These are phyloP conservation scores for Hermaeophaga mercurialis DNA, from an alignment of 2,888 invertebrate genomes.

Conservation along the genomic window DNA sequence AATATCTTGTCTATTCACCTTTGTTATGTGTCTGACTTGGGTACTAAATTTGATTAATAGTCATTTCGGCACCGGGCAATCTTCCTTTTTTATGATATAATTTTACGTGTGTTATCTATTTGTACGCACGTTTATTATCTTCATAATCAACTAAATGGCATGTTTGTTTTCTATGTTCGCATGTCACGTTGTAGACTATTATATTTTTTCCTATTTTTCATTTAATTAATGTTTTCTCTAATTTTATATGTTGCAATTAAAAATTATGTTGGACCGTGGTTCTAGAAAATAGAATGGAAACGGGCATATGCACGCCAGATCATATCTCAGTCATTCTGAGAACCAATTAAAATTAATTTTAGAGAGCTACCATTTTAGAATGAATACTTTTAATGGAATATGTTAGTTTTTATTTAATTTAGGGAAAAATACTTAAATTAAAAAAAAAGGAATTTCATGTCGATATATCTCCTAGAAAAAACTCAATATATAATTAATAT, in stretches of 20 bases:
- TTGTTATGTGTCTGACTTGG: not conserved
- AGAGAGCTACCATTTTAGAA: too few species aligned
- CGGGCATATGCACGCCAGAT: slow-evolving; percentile 12
- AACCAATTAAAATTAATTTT: slow-evolving; percentile 3
- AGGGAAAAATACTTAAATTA: too few species aligned
- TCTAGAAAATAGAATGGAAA: slow-evolving; percentile 11
- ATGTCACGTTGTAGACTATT: slow-evolving; percentile 12
- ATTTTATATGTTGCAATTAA: slow-evolving; percentile 13
- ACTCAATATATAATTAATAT: too few species aligned
- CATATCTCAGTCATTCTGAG: slow-evolving; percentile 3
- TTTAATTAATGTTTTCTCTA: slow-evolving; percentile 22
- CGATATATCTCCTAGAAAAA: too few species aligned
- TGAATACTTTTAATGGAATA: too few species aligned
- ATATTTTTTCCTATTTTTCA: slow-evolving; percentile 14
- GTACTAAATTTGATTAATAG: slow-evolving; percentile 30
- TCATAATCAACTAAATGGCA: slow-evolving; percentile 22
- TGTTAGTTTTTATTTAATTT: too few species aligned
- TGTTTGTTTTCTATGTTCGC: slow-evolving; percentile 24
- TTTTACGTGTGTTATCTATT: slow-evolving; percentile 25
- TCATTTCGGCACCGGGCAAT: slow-evolving; percentile 24
- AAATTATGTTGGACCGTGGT: slow-evolving; percentile 5
- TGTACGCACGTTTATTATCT: slow-evolving; percentile 21
- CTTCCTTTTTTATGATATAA: slow-evolving; percentile 23
- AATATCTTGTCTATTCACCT: too few species aligned
- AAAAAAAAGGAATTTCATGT: too few species aligned